Percentiles rank a stretch among this genome's conserved stretches.
These are phyloP conservation scores for Lordiphosa andalusiaca DNA, from an alignment of 2,888 invertebrate species.

Conservation along the genomic window DNA sequence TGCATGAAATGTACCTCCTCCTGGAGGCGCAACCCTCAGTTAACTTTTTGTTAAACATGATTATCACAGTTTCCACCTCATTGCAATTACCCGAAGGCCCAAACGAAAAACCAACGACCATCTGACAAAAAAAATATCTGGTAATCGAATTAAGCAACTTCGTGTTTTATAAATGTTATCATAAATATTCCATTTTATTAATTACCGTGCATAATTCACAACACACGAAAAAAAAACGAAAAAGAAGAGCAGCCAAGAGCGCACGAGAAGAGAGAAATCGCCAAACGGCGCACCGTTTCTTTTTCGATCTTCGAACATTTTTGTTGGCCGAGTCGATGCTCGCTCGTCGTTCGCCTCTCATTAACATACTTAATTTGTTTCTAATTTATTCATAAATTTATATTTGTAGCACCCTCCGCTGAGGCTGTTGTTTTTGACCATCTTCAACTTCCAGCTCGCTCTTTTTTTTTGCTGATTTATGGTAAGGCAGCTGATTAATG, in stretches of 20 bases:
- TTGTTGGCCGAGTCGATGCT: slow-evolving; percentile 1
- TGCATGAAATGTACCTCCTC: slow-evolving; percentile 53
- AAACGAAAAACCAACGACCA: slow-evolving; percentile 11
- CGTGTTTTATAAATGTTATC: slow-evolving; percentile 75
- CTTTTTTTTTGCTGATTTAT: slow-evolving; percentile 63
- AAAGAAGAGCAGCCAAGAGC: slow-evolving; percentile 14
- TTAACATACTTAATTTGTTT: slow-evolving; percentile 74
- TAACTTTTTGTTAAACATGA: slow-evolving; percentile 60
- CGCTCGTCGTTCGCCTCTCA: slow-evolving; percentile 38
- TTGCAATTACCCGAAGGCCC: slow-evolving; percentile 54
- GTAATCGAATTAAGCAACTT: slow-evolving; percentile 74
- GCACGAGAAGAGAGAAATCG: slow-evolving; percentile 10
- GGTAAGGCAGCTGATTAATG: slow-evolving; percentile 62
- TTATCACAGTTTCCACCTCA: slow-evolving; percentile 73
- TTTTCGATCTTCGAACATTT: slow-evolving; percentile 17
- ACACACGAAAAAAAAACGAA: neutral
- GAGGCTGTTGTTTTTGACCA: slow-evolving; percentile 29
- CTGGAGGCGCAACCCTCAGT: slow-evolving; percentile 20
- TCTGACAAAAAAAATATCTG: slow-evolving; percentile 45
- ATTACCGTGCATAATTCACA: slow-evolving; percentile 71
- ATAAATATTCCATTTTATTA: slow-evolving; percentile 75
- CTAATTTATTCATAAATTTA: slow-evolving; percentile 75
- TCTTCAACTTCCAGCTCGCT: neutral
- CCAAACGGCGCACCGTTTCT: slow-evolving; percentile 25
- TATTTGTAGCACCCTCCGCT: slow-evolving; percentile 66